Evolutionary conservation across 2,888 invertebrate genomes (phyloP).

Genomic region (Polyommatus icarus): DNA sequence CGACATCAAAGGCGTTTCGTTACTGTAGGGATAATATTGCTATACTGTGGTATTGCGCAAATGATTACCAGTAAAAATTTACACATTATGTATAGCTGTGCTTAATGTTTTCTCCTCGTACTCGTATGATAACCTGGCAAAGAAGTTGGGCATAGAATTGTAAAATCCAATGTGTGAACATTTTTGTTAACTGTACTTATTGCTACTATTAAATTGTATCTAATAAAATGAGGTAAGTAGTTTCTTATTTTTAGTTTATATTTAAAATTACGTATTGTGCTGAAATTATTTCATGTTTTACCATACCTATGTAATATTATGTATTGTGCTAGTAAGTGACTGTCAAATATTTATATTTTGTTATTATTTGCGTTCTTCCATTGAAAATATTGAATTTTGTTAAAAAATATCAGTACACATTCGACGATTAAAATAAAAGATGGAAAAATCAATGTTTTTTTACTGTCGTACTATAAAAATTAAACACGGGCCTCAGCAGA

Average conservation of each 20-base stretch:
- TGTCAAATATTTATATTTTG: constrained; percentile 22
- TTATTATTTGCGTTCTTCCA: constrained; percentile 23
- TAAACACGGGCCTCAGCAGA: not conserved
- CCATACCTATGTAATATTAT: not conserved
- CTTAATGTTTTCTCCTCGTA: too few species aligned
- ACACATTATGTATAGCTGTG: too few species aligned
- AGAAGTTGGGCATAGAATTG: too few species aligned
- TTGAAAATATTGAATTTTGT: constrained; percentile 16
- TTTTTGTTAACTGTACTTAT: too few species aligned
- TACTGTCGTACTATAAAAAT: not conserved
- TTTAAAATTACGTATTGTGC: not conserved
- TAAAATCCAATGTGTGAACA: too few species aligned
- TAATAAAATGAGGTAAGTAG: not conserved
- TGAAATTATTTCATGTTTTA: not conserved
- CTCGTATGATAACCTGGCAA: too few species aligned
- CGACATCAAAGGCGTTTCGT: too few species aligned
- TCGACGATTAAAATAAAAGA: constrained; percentile 30
- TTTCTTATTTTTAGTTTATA: not conserved
- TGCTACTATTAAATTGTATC: not conserved
- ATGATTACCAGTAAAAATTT: not conserved
- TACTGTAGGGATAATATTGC: too few species aligned
- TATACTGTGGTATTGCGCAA: too few species aligned
- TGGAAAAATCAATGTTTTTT: constrained; percentile 26
- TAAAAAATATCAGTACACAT: constrained; percentile 29
- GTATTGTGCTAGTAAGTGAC: not conserved